These are phyloP conservation scores for Elgaria multicarinata DNA, from an alignment of 2,113 vertebrate species.

Conservation along the genomic window DNA sequence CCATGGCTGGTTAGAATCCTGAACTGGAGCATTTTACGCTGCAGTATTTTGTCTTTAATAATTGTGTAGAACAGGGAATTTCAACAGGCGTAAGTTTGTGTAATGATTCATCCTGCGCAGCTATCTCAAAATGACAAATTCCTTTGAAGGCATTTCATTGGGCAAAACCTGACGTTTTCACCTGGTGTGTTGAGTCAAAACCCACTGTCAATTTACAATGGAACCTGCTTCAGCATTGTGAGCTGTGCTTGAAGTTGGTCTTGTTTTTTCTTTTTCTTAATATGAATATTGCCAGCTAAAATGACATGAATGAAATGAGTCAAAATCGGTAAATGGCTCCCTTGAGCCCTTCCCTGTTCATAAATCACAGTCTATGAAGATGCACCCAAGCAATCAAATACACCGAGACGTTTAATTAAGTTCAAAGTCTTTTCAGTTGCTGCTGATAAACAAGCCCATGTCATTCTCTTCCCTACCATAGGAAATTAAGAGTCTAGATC, in stretches of 20 bases:
- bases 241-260: constrained; percentile 24
- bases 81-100: background rate
- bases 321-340: constrained; percentile 58
- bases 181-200: constrained; percentile 9
- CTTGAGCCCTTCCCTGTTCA: constrained; percentile 65
- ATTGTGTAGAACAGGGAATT: background rate
- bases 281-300: constrained; percentile 58
- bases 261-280: background rate
- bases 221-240: constrained; percentile 38
- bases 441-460: constrained; percentile 64
- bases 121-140: background rate
- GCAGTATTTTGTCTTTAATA: background rate
- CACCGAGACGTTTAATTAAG: constrained; percentile 67
- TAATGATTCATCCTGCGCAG: background rate
- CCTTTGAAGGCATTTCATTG: background rate
- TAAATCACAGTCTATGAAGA: constrained; percentile 71
- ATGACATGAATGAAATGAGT: constrained; percentile 58
- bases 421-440: constrained; percentile 54
- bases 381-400: constrained; percentile 54
- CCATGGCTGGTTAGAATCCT: background rate
- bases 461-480: constrained; percentile 45
- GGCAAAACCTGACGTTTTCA: background rate
- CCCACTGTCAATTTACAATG: constrained; percentile 30
- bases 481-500: constrained; percentile 54
- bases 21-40: background rate